Conservation (phyloP, 1,140 invertebrate genomes). For the Heterodera carotae region DNA sequence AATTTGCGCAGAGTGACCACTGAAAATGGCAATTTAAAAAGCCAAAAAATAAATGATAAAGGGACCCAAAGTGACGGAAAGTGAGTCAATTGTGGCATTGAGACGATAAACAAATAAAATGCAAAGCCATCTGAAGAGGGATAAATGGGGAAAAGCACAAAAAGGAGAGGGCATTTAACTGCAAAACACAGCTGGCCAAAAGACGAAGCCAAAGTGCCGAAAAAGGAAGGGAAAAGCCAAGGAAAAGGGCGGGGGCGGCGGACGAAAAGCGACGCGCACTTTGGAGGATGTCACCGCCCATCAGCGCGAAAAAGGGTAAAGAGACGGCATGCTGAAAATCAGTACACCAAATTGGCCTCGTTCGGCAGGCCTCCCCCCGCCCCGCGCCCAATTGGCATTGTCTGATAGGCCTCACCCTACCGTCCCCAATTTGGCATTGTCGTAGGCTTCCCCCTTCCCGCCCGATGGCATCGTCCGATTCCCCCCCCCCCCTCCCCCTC, state of each 20-base stretch:
- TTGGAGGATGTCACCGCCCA: conserved; percentile 76
- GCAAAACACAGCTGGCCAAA: conserved; percentile 82
- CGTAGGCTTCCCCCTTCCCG: too few species aligned
- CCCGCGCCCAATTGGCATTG: too few species aligned
- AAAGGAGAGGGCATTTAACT: conserved; percentile 73
- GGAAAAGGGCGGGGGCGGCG: conserved; percentile 60
- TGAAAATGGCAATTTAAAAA: conserved; percentile 10
- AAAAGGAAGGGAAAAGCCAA: conserved; percentile 68
- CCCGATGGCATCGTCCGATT: too few species aligned
- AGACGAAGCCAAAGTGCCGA: conserved; percentile 80
- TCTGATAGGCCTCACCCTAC: too few species aligned
- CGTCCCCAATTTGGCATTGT: too few species aligned
- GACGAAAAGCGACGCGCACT: conserved; percentile 70
- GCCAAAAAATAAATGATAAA: conserved; percentile 4
- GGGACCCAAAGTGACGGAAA: conserved; percentile 81
- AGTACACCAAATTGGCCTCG: too few species aligned
- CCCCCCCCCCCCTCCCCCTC: conserved; percentile 11
- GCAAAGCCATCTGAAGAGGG: conserved; percentile 75
- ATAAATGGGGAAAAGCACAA: conserved; percentile 1
- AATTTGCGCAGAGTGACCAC: conserved; percentile 95
- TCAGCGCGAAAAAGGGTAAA: conserved; percentile 79
- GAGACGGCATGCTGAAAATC: conserved; percentile 76
- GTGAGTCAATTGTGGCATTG: conserved; percentile 86
- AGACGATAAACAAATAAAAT: conserved; percentile 90
- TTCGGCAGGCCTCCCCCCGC: too few species aligned